These are phyloP conservation scores for Leptopilina myrica DNA, from an alignment of 2,888 invertebrate species.

Conservation along the genomic window DNA sequence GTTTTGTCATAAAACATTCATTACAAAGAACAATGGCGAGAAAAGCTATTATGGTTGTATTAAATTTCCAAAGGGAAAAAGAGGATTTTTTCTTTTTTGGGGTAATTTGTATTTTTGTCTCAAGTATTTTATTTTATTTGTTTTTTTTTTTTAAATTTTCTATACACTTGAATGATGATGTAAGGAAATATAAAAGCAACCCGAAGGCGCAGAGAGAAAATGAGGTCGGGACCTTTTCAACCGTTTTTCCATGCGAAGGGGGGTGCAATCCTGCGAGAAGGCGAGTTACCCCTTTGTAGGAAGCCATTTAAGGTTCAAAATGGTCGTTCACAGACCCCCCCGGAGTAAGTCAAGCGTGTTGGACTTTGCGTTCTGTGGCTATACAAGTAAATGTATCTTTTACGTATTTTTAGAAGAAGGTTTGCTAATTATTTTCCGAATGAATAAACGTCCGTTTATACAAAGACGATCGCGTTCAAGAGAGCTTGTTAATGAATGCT, in stretches of 20 bases:
- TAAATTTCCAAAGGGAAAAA: background rate
- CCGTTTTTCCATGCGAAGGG: constrained; percentile 6
- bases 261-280: constrained; percentile 29
- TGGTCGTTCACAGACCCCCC: constrained; percentile 40
- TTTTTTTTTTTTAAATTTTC: background rate
- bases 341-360: constrained; percentile 17
- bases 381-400: background rate
- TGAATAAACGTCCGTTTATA: background rate
- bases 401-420: constrained; percentile 38
- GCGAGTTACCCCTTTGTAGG: constrained; percentile 45
- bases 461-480: background rate
- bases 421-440: constrained; percentile 30
- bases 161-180: constrained; percentile 17
- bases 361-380: constrained; percentile 26
- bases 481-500: background rate
- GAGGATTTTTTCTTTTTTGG: no score
- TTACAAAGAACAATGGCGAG: background rate
- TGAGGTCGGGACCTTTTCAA: constrained; percentile 47
- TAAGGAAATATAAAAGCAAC: background rate
- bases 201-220: constrained; percentile 41
- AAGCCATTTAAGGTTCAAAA: constrained; percentile 51
- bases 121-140: background rate
- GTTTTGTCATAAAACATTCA: constrained; percentile 54
- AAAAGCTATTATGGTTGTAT: background rate
- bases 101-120: background rate